Base-by-base conservation (phyloP, 2,113 vertebrate genomes). In the Plecturocebus donacophilus region DNA sequence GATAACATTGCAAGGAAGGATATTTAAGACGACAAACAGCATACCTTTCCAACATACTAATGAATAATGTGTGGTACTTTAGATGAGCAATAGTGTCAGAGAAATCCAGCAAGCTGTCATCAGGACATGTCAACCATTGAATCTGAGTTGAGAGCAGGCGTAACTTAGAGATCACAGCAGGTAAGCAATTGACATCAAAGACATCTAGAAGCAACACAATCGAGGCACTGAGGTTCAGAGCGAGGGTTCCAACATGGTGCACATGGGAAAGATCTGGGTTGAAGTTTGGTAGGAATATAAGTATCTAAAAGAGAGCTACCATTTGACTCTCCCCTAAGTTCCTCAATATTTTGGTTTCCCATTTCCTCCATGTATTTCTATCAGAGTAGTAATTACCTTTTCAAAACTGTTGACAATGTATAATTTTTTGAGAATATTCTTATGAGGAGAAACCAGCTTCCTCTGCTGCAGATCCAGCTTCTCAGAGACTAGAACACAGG, bases 381-480 rank as follows among this genome's bases (percentile, higher is more conserved):
- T 90, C 19, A 76, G 27, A 70, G 9, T 23, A 40, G 88, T 27
- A 93, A 77, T 77, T 20, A 8, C 25, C 52, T 66, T 86, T 91
- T 82, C 4, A 38, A 47, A 89, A 92, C 68, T 68, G 3, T 21
- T 77, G 42, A 91, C 19, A 93, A 56, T 17, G 87, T 30, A 47
- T 52, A 81, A 88, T 76, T 92, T 94, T 68, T 52, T 14, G 30
- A 77, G 49, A 91, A 76, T 49, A 77, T 76, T 94, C 49, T 96
- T 70, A 64, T 56, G 27, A 56, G 19, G 38, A 84, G 40, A 96
- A 80, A 83, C 5, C 17, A 83, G n/a, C 38, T 95, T 87, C 77
- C 40, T 42, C 30, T 93, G 23, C 52, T 79, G 14, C 38, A 49
- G 32, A 86, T 73, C 3, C 61, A 87, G 8, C 23, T 85, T 61